These are phyloP conservation scores for Poecilia latipinna DNA, from an alignment of 2,113 vertebrate genomes.

Conservation along the genomic window DNA sequence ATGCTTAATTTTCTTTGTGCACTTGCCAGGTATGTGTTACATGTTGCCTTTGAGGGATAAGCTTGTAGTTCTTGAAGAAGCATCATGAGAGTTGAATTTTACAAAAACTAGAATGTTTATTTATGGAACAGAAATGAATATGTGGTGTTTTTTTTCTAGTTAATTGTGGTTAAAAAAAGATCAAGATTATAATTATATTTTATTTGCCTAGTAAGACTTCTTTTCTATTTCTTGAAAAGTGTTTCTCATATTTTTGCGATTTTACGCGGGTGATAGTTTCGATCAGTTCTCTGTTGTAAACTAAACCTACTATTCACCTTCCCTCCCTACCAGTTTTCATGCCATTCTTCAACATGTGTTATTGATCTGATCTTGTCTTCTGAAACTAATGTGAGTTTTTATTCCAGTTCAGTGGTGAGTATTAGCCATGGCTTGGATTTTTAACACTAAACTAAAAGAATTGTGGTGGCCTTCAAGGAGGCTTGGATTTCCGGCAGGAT, in stretches of 20 bases:
- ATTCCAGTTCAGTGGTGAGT: conserved; percentile 21
- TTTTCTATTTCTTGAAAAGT: neutral
- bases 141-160: neutral
- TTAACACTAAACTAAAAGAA: conserved; percentile 24
- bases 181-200: too few relatives aligned
- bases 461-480: conserved; percentile 42
- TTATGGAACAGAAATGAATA: neutral
- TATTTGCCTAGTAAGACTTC: neutral
- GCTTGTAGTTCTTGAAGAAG: neutral
- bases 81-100: neutral
- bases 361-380: neutral
- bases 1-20: neutral
- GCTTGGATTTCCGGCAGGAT: conserved; percentile 18
- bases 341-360: neutral
- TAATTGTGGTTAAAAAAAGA: neutral
- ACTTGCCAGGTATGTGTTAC: too few relatives aligned
- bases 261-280: neutral
- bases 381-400: conserved; percentile 19
- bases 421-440: conserved; percentile 24
- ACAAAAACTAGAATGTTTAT: neutral
- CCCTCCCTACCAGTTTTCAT: neutral
- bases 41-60: neutral
- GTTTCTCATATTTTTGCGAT: neutral
- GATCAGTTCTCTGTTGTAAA: neutral
- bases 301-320: neutral